Evolutionary conservation across 1,140 invertebrate genomes (phyloP), one percentile per base, ranked within the genome.

Genomic region (Ips typographus): DNA sequence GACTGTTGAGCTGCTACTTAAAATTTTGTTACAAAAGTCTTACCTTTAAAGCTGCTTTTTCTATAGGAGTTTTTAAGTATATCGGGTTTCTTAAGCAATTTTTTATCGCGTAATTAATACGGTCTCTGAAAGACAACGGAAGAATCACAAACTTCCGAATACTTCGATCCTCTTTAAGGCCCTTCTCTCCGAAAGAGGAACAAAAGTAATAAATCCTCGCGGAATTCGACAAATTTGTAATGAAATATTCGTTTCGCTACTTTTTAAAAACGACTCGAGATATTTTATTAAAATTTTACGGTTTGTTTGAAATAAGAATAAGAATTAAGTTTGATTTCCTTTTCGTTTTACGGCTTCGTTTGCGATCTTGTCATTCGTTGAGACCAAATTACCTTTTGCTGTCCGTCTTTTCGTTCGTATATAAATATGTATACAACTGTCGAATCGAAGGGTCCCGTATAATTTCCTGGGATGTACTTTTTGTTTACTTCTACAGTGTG

Each of bases 271-370:
- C 44, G n/a, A 39, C 53, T 40, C 53, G 38, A 56, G 7, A 7
- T 40, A 39, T 56, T 56, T 56, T 56, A 56, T 56, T 56, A 56
- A 56, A 56, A 56, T 56, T 56, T 56, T 56, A 56, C 53, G 53
- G 53, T 56, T 56, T 56, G 53, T 22, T 56, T 56, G 53, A 37
- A 49, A 49, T 49, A 22, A 49, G 44, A 49, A 49, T 49, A 49
- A 49, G 22, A 49, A 49, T 49, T 49, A 49, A 49, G 44, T 49
- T 49, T 49, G 44, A 49, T 49, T 49, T 3, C 44, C 44, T 49
- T 49, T 49, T 3, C 22, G 22, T 49, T 49, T 49, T 22, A 3
- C 6, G 3, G 3, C 7, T 49, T 49, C 44, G 44, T 49, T 49
- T 22, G 6, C 22, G 44, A 8, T 49, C 22, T 49, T 49, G 44